Percentiles rank a stretch among this genome's conserved stretches.
Evolutionary conservation across 2,113 vertebrate species (phyloP).

Genomic region (Anguilla rostrata): DNA sequence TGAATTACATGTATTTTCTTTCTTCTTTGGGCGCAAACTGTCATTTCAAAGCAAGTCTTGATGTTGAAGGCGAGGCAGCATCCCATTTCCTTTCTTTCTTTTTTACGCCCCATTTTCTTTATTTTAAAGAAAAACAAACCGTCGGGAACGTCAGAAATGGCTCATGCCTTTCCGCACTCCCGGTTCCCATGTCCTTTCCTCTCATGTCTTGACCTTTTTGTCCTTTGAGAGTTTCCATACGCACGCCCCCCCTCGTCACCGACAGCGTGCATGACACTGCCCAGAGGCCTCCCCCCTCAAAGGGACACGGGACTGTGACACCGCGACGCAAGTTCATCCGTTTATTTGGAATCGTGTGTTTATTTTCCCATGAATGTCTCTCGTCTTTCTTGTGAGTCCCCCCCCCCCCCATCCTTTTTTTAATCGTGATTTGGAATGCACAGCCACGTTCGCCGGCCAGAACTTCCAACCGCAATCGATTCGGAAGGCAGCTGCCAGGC

Average conservation of each 20-base stretch:
- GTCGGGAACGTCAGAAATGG: background rate
- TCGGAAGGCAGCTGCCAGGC: too few species aligned
- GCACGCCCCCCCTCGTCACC: background rate
- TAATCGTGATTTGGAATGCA: too few species aligned
- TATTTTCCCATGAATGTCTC: background rate
- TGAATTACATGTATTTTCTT: background rate
- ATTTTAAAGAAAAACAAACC: background rate
- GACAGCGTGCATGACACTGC: background rate
- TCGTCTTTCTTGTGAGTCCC: too few species aligned
- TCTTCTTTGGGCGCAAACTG: background rate
- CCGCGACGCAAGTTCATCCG: background rate
- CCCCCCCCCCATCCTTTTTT: too few species aligned
- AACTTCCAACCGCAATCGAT: too few species aligned
- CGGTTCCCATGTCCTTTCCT: background rate
- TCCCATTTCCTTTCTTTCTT: background rate
- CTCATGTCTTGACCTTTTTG: background rate
- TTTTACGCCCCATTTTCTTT: background rate
- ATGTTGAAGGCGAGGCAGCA: background rate
- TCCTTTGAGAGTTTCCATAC: slow-evolving; percentile 2
- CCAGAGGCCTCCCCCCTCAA: background rate
- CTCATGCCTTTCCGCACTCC: background rate
- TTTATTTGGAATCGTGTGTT: background rate
- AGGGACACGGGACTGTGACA: background rate
- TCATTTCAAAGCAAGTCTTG: background rate
- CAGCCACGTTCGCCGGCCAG: too few species aligned